Base-by-base conservation (phyloP, 1,140 invertebrate genomes). In the Holcopasites calliopsidis region DNA sequence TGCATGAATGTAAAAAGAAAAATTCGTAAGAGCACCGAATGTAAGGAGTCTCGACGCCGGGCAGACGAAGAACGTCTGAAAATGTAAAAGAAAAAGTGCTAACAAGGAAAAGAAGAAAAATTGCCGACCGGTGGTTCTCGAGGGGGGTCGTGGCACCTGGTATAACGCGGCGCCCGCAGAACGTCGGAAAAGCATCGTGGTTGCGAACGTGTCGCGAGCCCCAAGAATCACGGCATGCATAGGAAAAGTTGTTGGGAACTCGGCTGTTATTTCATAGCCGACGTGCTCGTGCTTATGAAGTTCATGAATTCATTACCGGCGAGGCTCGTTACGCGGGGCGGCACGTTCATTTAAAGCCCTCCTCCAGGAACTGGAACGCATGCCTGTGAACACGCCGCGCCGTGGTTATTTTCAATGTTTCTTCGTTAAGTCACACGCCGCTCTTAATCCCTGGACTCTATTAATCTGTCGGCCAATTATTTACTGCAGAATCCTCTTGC, bases 261-360 rank as follows among this genome's bases (percentile, higher is more conserved):
- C 47, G 70, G 61, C 49, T 72, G 50, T 84, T 80, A 69, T 84
- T 60, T 77, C 65, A 61, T 77, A 61, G 68, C 8, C 40, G 50
- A n/a, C 54, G 62, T 73, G 74, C 55, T 55, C 64, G 54, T 23
- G 65, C 71, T 64, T 76, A 72, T 40, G 52, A 83, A 83, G 61
- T 83, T 83, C 68, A 83, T 77, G 72, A 83, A 83, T 83, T 83
- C 66, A 83, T 84, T 76, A 83, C 44, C 71, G 49, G 31, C 44
- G 7, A 35, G 50, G 60, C 60, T 80, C 68, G 79, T 77, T 77
- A 77, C 69, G 79, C 49, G 79, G 31, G 42, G 44, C 50, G 49
- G 38, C 64, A 52, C 65, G 55, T 77, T 79, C 71, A 58, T 83
- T 83, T 79, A 57, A 61, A 66, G 61, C 50, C 60, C 64, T 77